Evolutionary conservation across 2,113 vertebrate genomes (phyloP), one percentile per base, ranked within the genome.

Genomic region (Diadophis punctatus): DNA sequence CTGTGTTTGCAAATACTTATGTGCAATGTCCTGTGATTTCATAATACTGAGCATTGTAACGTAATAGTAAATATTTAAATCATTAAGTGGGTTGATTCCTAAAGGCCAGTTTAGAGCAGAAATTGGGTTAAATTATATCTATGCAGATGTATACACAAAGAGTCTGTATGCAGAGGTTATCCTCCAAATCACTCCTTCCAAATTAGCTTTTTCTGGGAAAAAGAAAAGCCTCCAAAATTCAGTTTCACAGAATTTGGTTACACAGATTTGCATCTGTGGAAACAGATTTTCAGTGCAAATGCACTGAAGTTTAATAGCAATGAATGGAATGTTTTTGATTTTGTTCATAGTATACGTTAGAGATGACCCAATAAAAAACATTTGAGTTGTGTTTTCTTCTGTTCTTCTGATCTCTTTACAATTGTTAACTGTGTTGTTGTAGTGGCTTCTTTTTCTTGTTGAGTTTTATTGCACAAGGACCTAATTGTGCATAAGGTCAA

Each of bases 381-480:
- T 93, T n/a, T 11, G 53, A 84, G 43, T 93, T 5, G 14, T 68
- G 25, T 8, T 49, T 88, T 95, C 95, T 94, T 93, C n/a, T 11
- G 4, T 16, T 9, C 20, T 53, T 51, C 48, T 93, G 95, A 90
- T 94, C 51, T 93, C 3, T 92, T 96, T 91, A 91, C 90, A 34
- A 90, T 96, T 39, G 94, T 39, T 93, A 52, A 60, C 7, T 94
- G 8, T 89, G 88, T 4, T 95, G 84, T 95, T 96, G 90, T 92
- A 88, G 94, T 43, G 94, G 53, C 27, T 94, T 25, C 93, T 94
- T 27, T 90, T 89, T 87, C 58, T 94, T 43, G 51, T 43, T 53
- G 20, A 11, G 74, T 85, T 92, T 96, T 80, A 90, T 27, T 92
- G 80, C 91, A 30, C 86, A 39, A 88, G 58, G 27, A 5, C 22